Evolutionary conservation across 2,113 vertebrate species (phyloP).

Genomic region (zebrafish (Danio rerio)): GRCz12tu NC_133186.1:27456001-27456500

Average conservation of each 20-base stretch:
- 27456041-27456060: conserved; percentile 93
- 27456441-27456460: conserved; percentile 38
- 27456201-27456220: conserved; percentile 87
- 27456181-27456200: conserved; percentile 96
- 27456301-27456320: background rate
- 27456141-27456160: conserved; percentile 85
- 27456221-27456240: conserved; percentile 84
- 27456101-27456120: conserved; percentile 92
- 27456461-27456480: conserved; percentile 46
- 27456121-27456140: conserved; percentile 89
- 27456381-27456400: background rate
- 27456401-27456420: background rate
- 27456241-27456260: conserved; percentile 86
- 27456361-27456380: background rate
- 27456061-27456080: conserved; percentile 98
- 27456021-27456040: conserved; percentile 90
- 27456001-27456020: conserved; percentile 96
- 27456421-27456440: background rate
- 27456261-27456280: conserved; percentile 34
- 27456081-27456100: conserved; percentile 95
- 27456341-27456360: background rate
- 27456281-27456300: background rate
- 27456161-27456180: conserved; percentile 98
- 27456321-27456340: background rate
- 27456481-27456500: conserved; percentile 26